These are phyloP conservation scores for Mycetomoellerius zeteki DNA, from an alignment of 1,140 invertebrate species.

Conservation along the genomic window DNA sequence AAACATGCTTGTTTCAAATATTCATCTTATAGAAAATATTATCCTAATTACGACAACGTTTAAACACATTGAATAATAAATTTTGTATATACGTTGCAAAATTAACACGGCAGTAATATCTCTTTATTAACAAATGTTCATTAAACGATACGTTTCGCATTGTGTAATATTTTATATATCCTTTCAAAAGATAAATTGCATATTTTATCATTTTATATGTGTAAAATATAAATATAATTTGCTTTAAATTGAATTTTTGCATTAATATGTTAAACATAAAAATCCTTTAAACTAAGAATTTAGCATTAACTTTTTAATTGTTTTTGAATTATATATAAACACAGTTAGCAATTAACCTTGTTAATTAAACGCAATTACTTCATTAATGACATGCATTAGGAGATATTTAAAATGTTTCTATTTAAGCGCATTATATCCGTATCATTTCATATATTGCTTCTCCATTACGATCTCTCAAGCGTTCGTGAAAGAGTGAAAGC, in stretches of 20 bases:
- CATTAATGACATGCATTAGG: neutral
- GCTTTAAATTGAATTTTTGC: neutral
- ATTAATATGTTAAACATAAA: neutral
- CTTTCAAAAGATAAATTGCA: constrained; percentile 10
- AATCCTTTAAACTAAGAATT: neutral
- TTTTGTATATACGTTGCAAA: neutral
- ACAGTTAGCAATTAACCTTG: neutral
- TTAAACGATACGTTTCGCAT: neutral
- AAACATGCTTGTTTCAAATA: neutral
- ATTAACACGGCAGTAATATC: neutral
- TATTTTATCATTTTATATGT: neutral
- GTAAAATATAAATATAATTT: constrained; percentile 11
- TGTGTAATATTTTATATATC: neutral
- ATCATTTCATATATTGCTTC: constrained; percentile 20
- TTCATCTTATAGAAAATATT: neutral
- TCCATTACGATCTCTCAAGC: neutral
- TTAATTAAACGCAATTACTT: neutral
- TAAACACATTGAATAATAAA: neutral
- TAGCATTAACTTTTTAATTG: neutral
- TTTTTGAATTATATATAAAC: neutral
- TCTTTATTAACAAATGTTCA: neutral
- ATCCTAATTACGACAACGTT: neutral
- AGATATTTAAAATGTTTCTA: neutral
- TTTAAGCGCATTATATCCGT: neutral
- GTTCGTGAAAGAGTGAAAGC: neutral